Base-by-base conservation (phyloP, 1,140 invertebrate species). In the Lamellibrachia luymesi region DNA sequence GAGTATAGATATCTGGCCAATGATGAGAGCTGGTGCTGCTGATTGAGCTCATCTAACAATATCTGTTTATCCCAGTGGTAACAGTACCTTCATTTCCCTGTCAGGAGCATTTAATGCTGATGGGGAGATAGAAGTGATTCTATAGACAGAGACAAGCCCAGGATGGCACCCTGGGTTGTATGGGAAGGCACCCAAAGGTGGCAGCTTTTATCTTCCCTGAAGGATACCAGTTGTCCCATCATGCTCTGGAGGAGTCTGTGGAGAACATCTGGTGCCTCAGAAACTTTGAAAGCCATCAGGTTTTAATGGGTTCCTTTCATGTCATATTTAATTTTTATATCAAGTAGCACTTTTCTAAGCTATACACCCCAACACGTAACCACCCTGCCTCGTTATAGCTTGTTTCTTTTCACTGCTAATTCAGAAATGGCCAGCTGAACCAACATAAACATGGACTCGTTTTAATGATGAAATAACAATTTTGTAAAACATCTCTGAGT, bases 291-390 rank as follows among this genome's bases (percentile, higher is more conserved):
- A 80, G 64, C 64, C 64, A 80, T 6, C 64, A 80, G 13, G 25
- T 80, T 80, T 80, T 80, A 80, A 80, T 80, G 64, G 64, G 13
- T 80, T 80, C 64, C 64, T 80, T 80, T 80, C 64, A 80, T 80
- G 64, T 80, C 25, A 2, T 80, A 22, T 80, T 80, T 80, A 80
- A 80, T 80, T 80, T 80, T 80, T 80, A 80, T 80, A 80, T 80
- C 64, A 80, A 80, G 64, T 80, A 80, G 64, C 64, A 22, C 64
- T 80, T 80, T 17, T 80, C 64, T 80, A 80, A 80, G 64, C 64
- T 1, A 80, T 17, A 80, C 25, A 80, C 13, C 6, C 64, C 64
- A 56, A 56, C 52, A 6, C 52, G 52, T 56, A 56, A 8, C 64
- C 64, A 80, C 64, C 64, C 64, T 22, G 13, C 64, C 64, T 22